phyloP scores from a whole-genome alignment of 2,113 vertebrate species.

The Heteronetta atricapilla region DNA sequence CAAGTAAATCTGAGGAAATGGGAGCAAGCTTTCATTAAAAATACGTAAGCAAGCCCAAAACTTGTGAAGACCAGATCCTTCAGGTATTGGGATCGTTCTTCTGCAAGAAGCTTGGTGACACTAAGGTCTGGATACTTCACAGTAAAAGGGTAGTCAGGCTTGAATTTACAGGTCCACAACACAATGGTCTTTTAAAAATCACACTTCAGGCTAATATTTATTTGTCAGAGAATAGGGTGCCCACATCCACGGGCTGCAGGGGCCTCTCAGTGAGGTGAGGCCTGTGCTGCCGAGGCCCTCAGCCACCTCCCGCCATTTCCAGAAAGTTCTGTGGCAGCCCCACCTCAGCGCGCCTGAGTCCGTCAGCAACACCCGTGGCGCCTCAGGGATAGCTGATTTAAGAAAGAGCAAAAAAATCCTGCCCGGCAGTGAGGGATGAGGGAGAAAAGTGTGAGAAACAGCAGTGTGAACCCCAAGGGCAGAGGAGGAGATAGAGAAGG shows the following conservation, averaged over 20 bases:
- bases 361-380: accelerated
- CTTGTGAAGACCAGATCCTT: background rate
- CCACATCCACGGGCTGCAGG: background rate
- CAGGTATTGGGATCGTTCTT: background rate
- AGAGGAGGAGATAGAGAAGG: background rate
- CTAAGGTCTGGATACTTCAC: background rate
- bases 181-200: background rate
- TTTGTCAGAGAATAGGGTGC: accelerated
- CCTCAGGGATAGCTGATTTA: background rate
- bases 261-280: too few species aligned
- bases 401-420: background rate
- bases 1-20: background rate
- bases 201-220: too few species aligned
- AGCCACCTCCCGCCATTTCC: accelerated
- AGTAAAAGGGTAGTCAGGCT: too few species aligned
- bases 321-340: background rate
- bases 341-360: background rate
- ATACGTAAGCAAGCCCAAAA: background rate
- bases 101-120: background rate
- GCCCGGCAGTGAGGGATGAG: background rate
- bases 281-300: accelerated
- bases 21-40: constrained; percentile 4
- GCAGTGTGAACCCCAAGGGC: accelerated
- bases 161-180: background rate
- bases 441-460: background rate